Evolutionary conservation across 2,113 vertebrate species (phyloP).

Genomic region (Amblyopsis rosae): DNA sequence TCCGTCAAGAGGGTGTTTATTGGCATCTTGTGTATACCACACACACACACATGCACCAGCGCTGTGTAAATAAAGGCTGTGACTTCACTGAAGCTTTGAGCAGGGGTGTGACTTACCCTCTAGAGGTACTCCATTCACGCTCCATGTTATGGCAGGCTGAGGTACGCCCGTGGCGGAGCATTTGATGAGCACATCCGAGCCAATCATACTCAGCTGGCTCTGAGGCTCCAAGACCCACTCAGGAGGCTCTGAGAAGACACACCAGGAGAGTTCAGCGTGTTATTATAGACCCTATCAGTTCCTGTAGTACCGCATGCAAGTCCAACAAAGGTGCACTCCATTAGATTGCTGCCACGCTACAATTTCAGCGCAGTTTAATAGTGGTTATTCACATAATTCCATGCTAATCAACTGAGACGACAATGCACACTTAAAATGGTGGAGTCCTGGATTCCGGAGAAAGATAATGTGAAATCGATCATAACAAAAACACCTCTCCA

Average conservation of each 20-base stretch:
- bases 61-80: neutral
- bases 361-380: neutral
- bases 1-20: neutral
- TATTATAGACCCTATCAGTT: conserved; percentile 8
- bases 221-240: conserved; percentile 83
- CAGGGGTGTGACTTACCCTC: conserved; percentile 72
- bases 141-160: conserved; percentile 83
- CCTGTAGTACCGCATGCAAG: neutral
- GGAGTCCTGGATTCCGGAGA: too few relatives aligned
- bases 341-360: neutral
- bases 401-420: neutral
- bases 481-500: too few relatives aligned
- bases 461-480: too few relatives aligned
- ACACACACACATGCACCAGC: neutral
- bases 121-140: conserved; percentile 81
- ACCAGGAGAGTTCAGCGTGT: conserved; percentile 1
- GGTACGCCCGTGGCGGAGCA: conserved; percentile 87
- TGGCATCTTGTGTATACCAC: neutral
- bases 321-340: neutral
- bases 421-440: too few relatives aligned
- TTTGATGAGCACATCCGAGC: conserved; percentile 78
- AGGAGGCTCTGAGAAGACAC: conserved; percentile 83
- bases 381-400: neutral
- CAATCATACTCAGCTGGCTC: conserved; percentile 82
- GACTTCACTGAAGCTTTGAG: neutral